Evolutionary conservation across 2,888 invertebrate species (phyloP).

Genomic region (Aspidiotus destructor): DNA sequence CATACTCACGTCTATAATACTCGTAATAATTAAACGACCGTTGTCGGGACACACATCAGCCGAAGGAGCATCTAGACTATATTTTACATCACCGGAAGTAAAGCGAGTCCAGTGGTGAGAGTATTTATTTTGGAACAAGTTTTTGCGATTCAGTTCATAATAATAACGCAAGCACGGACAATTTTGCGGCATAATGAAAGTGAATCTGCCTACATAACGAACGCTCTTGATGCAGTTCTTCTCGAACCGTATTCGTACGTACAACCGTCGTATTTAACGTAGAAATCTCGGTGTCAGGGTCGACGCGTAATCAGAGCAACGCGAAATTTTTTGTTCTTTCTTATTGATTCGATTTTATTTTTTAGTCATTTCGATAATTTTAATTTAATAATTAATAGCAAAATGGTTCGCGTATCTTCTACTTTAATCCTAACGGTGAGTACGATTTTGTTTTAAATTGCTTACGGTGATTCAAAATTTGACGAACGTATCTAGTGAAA

Average conservation of each 20-base stretch:
- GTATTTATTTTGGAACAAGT: conserved; percentile 19
- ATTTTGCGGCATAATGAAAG: conserved; percentile 11
- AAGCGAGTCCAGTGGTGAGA: conserved; percentile 15
- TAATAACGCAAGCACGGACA: conserved; percentile 10
- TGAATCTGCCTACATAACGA: conserved; percentile 16
- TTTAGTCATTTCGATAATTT: not conserved
- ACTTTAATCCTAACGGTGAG: too few species aligned
- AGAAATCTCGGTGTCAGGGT: not conserved
- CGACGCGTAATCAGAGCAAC: not conserved
- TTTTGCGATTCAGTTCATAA: conserved; percentile 17
- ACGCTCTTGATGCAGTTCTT: not conserved
- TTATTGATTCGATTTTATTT: not conserved
- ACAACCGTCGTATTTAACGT: not conserved
- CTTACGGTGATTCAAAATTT: too few species aligned
- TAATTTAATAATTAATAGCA: too few species aligned
- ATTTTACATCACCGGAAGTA: conserved; percentile 18
- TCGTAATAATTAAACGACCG: too few species aligned
- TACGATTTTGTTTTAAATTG: too few species aligned
- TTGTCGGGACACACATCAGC: not conserved
- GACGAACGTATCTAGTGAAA: too few species aligned
- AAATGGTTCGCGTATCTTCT: too few species aligned
- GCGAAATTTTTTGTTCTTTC: not conserved
- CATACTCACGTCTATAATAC: too few species aligned
- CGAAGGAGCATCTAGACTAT: not conserved
- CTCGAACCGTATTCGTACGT: not conserved